Percentiles rank a stretch among this genome's conserved stretches.
Conservation (phyloP, 1,140 invertebrate species). For the Lucilia sericata region DNA sequence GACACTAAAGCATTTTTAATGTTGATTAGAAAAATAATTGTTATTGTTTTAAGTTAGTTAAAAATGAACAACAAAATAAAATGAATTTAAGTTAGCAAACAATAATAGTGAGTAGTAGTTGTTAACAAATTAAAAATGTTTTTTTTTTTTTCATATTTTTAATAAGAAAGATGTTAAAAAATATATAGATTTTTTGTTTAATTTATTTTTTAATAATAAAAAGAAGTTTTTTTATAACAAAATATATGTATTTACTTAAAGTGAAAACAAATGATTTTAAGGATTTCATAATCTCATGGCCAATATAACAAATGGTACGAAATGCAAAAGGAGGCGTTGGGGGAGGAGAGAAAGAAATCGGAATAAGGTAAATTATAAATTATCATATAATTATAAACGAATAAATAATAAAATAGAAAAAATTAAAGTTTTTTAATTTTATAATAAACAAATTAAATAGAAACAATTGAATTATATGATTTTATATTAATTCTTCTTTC, state of each 20-base stretch:
- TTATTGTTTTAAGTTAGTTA: too few species aligned
- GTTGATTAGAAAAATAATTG: background rate
- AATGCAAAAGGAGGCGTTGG: background rate
- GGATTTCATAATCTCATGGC: conserved; percentile 9
- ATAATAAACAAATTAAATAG: background rate
- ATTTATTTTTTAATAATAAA: background rate
- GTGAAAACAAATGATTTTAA: conserved; percentile 15
- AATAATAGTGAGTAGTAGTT: background rate
- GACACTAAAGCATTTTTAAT: background rate
- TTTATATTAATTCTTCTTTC: too few species aligned
- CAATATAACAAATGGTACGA: conserved; percentile 22
- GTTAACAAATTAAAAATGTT: background rate
- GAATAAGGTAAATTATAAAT: too few species aligned
- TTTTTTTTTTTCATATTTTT: background rate
- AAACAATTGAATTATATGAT: background rate
- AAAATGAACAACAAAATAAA: too few species aligned
- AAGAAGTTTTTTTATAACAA: conserved; percentile 30
- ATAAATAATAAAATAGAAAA: background rate
- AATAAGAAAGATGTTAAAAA: background rate
- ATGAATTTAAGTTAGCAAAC: background rate
- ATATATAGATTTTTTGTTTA: too few species aligned
- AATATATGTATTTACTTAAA: conserved; percentile 30
- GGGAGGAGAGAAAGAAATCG: too few species aligned
- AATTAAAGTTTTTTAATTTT: conserved; percentile 16
- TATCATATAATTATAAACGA: too few species aligned